Conservation (phyloP, 2,888 invertebrate species). For the Himalopsyche kuldschensis region DNA sequence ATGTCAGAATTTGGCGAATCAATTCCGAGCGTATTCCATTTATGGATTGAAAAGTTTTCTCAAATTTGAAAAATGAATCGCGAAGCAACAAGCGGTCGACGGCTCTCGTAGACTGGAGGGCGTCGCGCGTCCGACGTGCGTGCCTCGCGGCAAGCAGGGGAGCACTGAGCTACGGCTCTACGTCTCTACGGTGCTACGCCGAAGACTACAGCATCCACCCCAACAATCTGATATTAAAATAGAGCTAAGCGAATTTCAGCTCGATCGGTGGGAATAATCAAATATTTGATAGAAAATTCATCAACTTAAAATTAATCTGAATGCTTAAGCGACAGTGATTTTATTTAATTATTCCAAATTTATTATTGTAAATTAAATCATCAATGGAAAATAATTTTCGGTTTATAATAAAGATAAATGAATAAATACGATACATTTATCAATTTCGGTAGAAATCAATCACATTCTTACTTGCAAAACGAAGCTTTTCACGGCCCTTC, state of each 20-base stretch:
- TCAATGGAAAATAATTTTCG: too few relatives aligned
- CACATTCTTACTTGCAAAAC: too few relatives aligned
- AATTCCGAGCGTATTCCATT: not conserved
- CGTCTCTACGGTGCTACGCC: not conserved
- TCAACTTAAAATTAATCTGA: not conserved
- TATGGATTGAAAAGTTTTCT: not conserved
- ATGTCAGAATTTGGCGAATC: not conserved
- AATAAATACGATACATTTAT: too few relatives aligned
- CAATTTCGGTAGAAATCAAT: too few relatives aligned
- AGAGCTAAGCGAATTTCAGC: not conserved
- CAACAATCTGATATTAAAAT: not conserved
- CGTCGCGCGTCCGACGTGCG: slow-evolving; percentile 22
- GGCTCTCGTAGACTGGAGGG: not conserved
- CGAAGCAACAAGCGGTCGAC: slow-evolving; percentile 35
- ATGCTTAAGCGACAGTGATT: too few relatives aligned
- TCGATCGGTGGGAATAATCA: not conserved
- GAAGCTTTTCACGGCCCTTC: too few relatives aligned
- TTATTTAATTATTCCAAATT: too few relatives aligned
- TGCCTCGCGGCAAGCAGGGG: slow-evolving; percentile 26
- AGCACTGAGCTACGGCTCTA: slow-evolving; percentile 23
- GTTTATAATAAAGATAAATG: too few relatives aligned
- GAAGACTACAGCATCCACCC: not conserved
- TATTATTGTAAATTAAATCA: too few relatives aligned
- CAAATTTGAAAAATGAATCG: not conserved
- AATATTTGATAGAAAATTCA: not conserved